Base-by-base conservation (phyloP, 1,140 invertebrate species). In the Hyles vespertilio region DNA sequence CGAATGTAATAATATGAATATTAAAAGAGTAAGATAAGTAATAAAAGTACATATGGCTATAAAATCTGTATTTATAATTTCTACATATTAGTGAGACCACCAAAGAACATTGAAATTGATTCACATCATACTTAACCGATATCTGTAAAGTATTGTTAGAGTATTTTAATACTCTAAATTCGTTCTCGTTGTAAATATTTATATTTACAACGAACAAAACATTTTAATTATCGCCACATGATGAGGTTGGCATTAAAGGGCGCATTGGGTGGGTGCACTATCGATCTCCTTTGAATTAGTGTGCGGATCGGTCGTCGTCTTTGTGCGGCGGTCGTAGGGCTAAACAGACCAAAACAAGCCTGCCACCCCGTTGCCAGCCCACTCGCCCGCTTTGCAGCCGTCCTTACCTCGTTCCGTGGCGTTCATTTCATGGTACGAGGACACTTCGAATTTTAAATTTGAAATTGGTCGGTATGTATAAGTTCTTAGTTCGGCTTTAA, bases 201-300 rank as follows among this genome's bases (percentile, higher is more conserved):
- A 56, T 54, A 58, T 52, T 46, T 49, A 33, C 45, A 43, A 32
- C 56, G 50, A 64, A 59, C 63, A 70, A 75, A 79, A 73, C 72
- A 69, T 79, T 79, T 79, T 83, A 81, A 85, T 85, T 83, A 83
- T 40, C 36, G 36, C 5, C 36, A 40, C 36, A 40, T 40, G 36
- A 40, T 40, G 70, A 79, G 70, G 77, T 79, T 75, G 73, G 75
- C 81, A 70, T 79, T 69, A 87, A 87, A 86, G 79, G 80, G 82
- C 81, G 76, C 56, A 62, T 62, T 73, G 72, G 78, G 70, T 72
- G 77, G 79, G 76, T 86, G 85, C 85, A 84, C 81, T 88, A 88
- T 88, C 85, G 85, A 88, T 88, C 81, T 85, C 73, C 63, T 81
- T 81, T 84, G 83, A 88, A 88, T 88, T 88, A 88, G 83, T 85